Base-by-base conservation (phyloP, 1,140 invertebrate genomes). In the Drosophila rufa region DNA sequence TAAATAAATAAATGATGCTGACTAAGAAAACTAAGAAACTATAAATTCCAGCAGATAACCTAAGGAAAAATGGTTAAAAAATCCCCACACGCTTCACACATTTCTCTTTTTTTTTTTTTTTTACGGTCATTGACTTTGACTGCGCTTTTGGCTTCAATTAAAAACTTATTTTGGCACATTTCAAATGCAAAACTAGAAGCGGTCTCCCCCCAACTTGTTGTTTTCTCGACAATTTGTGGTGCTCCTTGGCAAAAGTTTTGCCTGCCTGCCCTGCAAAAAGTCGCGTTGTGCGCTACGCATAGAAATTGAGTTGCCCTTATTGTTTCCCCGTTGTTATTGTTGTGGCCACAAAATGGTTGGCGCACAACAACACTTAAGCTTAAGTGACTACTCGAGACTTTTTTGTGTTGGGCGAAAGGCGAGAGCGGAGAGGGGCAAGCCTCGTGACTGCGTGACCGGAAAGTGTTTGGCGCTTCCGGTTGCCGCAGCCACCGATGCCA, bases 381-480 rank as follows among this genome's bases (percentile, higher is more conserved):
- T 85, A 90, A 89, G 85, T 90, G 85, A 89, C 81, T 89, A 55
- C 81, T 89, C 78, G 85, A 89, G 85, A 89, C 81, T 76, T 36
- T 14, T 33, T 57, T 30, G 38, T 30, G 17, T 50, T 43, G 25
- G 27, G 56, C 17, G 36, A 17, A 22, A 25, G 48, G 22, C 22
- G 59, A n/a, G 9, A n/a, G 65, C 14, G 45, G 19, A 15, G 42
- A 25, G 48, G 76, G 65, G 48, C 36, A 27, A 70, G 62, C 68
- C 71, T 59, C 42, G 59, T 70, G 74, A 71, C 81, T 90, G 85
- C 85, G 85, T 90, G 85, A 89, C 85, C 85, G 85, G 85, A 89
- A 89, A 90, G 79, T 89, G 81, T 89, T 81, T 90, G 81, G 69
- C 74, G 61, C 74, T 89, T 89, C 78, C 85, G 81, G 85, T 75